Evolutionary conservation across 2,113 vertebrate genomes (phyloP), one percentile per base, ranked within the genome.

Genomic region (Falco punctatus): DNA sequence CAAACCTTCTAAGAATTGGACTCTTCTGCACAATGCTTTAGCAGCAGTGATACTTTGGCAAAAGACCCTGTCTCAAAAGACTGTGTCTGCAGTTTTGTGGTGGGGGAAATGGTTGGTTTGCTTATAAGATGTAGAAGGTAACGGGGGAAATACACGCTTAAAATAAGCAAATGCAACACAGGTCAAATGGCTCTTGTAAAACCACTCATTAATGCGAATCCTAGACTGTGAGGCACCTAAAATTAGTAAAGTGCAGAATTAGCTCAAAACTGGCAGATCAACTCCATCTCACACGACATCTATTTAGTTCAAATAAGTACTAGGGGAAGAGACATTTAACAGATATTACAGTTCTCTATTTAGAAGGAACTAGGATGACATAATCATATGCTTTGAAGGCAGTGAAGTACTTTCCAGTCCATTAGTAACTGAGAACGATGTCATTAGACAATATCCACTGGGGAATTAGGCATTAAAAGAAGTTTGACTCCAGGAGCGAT

Each of bases 191-290:
- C 46, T 87, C 48, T 87, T 94, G 83, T 91, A 81, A 95, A 96
- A 86, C 4, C 23, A 38, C n/a, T 86, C 86, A 44, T 86, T 94
- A 84, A 71, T 78, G 61, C 81, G 83, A 92, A 59, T 78, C 51
- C 89, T 54, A 94, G 94, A 97, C 94, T 81, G 15, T 35, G 81
- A 96, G 94, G 95, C 95, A 96, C 95, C 94, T 71, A 69, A 78
- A 95, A 94, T 91, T 55, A 84, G 69, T 16, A 19, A 81, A 96
- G 81, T 79, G 65, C 48, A 94, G 73, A 94, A 92, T 96, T 91
- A 92, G 38, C 89, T 97, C 61, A 44, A 88, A 94, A 52, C 72
- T 91, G 93, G 81, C 81, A 89, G 72, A 74, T 38, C 91, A 84
- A 55, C 77, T 91, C 61, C 86, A 65, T 92, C 83, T 81, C 62